Evolutionary conservation across 2,888 invertebrate species (phyloP).

Genomic region (Andrena bicolor): DNA sequence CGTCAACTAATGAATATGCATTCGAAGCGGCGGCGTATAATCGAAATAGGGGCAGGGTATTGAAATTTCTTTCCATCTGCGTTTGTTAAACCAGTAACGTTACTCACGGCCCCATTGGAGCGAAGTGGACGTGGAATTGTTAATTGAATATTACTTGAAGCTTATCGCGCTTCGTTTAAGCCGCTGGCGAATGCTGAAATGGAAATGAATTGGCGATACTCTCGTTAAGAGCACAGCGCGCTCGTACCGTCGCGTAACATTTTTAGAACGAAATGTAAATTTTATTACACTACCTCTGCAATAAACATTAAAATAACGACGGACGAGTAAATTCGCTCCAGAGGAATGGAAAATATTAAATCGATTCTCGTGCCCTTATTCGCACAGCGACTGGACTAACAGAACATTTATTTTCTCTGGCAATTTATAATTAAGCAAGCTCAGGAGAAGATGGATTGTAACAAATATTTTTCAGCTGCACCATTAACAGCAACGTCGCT

Average conservation of each 20-base stretch:
- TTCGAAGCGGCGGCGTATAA: background rate
- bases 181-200: constrained; percentile 1
- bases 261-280: background rate
- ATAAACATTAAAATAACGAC: background rate
- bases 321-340: no score
- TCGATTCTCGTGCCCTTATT: no score
- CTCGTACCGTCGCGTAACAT: background rate
- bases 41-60: background rate
- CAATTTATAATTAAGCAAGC: no score
- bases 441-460: background rate
- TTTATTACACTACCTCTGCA: background rate
- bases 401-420: no score
- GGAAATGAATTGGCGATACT: background rate
- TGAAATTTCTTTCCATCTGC: background rate
- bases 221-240: background rate
- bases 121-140: constrained; percentile 6
- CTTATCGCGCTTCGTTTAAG: constrained; percentile 8
- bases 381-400: no score
- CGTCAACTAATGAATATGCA: constrained; percentile 26
- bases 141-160: constrained; percentile 26
- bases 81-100: background rate
- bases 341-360: no score
- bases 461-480: background rate
- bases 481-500: background rate
- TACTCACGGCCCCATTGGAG: background rate